Evolutionary conservation across 2,113 vertebrate species (phyloP), one percentile per base, ranked within the genome.

Genomic region (Thermophis baileyi): DNA sequence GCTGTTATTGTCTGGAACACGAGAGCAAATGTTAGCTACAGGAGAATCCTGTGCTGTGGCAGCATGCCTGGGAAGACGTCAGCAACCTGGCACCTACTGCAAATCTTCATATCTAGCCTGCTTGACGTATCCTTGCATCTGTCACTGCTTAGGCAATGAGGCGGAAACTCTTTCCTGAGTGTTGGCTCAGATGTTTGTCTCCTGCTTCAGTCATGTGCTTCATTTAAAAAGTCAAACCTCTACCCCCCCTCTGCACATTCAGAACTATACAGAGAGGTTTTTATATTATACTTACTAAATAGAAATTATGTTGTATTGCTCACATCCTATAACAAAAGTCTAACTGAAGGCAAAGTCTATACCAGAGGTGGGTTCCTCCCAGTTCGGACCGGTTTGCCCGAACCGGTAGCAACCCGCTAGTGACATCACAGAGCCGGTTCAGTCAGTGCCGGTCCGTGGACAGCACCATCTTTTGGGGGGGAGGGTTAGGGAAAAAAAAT

Each of bases 121-220:
- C 90, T 92, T 93, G 89, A 93, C 49, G 57, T 47, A 92, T 85
- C 35, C 25, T 8, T 63, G 51, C 86, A 1, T 91, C 89, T 94
- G 51, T 86, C 94, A 91, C 0, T 0, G 30, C 0, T 0, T 40
- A 4, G 47, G 90, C 47, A 44, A 91, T 91, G 55, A 85, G 25
- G 94, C 88, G 3, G 54, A 40, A 55, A 92, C 0, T 0, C 2
- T 92, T 92, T 44, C 7, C 89, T 89, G 85, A 53, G 91, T 44
- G 92, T 85, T 5, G 0, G 11, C 46, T 63, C 91, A 89, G 88
- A 49, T 89, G 85, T 4, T 81, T 0, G 0, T 81, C 89, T 90
- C 44, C 85, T 92, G 35, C 25, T n/a, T 1, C 53, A 69, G 69
- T 85, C 94, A 46, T 47, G 51, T 55, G 90, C 22, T 24, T 90